Evolutionary conservation across 2,888 invertebrate genomes (phyloP), one percentile per base, ranked within the genome.

Genomic region (Hirtodrosophila confusa): DNA sequence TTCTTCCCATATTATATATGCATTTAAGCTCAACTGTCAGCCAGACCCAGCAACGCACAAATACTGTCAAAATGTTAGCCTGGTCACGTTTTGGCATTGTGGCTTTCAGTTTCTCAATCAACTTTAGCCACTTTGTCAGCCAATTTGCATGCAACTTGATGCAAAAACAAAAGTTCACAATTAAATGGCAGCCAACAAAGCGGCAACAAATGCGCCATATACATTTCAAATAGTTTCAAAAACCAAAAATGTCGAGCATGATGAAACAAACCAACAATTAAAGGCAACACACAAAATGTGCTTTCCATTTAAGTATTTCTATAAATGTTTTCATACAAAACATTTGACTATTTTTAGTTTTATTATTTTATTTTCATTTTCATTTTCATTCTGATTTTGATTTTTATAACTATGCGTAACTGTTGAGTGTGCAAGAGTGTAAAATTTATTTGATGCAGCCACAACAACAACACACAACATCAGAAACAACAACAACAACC

Each of bases 11-110:
- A 31, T 7, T 31, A 7, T 9, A 31, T 9, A 31, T 9, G 7
- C 31, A 37, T 44, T 29, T 44, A 27, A 12, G 12, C 17, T 54
- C 10, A 54, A 17, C 24, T 17, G 31, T 40, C 7, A 3, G 47
- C 36, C 24, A 9, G 8, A 11, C 1, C 24, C 9, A 29, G 35
- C 2, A 49, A 47, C 7, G 9, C 9, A 9, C 9, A 31, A 31
- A 31, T 31, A 31, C 8, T 31, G 31, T 31, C n/a, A 12, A 11
- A 12, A 54, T 62, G 65, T 40, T n/a, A 62, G 57, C 63, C 49
- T 60, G 24, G 73, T 68, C 80, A 86, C 80, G 78, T 72, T 80
- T 77, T 86, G 62, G 64, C 68, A 80, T 80, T 79, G 85, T 71
- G 77, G 73, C 73, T 80, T 83, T 65, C 36, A 41, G 51, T 23